Evolutionary conservation across 2,113 vertebrate genomes (phyloP).

Genomic region (Tichodroma muraria): DNA sequence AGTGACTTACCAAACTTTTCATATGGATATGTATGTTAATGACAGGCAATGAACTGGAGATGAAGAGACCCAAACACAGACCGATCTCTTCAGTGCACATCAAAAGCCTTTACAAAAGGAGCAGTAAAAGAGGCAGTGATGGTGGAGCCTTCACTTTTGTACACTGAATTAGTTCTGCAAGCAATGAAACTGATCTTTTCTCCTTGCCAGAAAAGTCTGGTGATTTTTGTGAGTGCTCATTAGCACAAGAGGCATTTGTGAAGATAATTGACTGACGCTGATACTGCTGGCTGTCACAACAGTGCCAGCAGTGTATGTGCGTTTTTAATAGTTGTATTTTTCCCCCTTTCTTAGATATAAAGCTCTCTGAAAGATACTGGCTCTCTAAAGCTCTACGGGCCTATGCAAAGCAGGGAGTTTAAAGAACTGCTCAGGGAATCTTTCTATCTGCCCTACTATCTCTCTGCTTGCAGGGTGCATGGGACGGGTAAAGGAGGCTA

Average conservation of each 20-base stretch:
- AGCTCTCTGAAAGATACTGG: constrained; percentile 69
- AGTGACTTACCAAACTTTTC: constrained; percentile 98
- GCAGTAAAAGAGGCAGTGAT: constrained; percentile 98
- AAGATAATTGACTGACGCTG: constrained; percentile 98
- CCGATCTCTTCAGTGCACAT: constrained; percentile 96
- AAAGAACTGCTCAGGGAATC: background rate
- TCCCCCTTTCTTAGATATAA: constrained; percentile 67
- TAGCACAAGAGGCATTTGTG: constrained; percentile 99
- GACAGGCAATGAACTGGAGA: constrained; percentile 98
- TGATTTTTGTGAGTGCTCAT: constrained; percentile 98
- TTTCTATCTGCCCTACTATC: background rate
- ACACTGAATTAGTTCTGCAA: constrained; percentile 99
- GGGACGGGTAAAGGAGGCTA: background rate
- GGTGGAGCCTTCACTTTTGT: constrained; percentile 99
- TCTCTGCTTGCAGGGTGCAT: background rate
- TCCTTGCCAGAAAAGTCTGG: constrained; percentile 99
- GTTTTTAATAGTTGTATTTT: constrained; percentile 75
- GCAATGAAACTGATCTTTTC: constrained; percentile 99
- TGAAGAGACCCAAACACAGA: constrained; percentile 96
- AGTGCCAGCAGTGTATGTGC: constrained; percentile 80
- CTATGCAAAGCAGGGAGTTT: constrained; percentile 7
- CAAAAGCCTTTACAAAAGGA: constrained; percentile 99
- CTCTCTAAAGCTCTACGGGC: constrained; percentile 54
- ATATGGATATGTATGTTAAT: constrained; percentile 99
- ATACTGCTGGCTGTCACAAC: constrained; percentile 97